Evolutionary conservation across 1,140 invertebrate genomes (phyloP).

Genomic region (Pseudomyrmex concolor): DNA sequence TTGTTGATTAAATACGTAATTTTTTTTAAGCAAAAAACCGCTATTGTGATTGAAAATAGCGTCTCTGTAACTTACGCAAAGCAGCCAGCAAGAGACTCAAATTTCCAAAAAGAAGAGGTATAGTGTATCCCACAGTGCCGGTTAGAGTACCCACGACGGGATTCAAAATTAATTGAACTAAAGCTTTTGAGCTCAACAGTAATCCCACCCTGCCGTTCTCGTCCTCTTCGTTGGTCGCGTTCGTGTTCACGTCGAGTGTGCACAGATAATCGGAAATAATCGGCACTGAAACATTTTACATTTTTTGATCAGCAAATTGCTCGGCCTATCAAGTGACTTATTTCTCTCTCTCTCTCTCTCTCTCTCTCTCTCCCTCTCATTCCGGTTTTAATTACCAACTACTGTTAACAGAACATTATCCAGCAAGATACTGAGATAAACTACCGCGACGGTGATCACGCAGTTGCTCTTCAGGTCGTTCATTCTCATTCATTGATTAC

Average conservation of each 20-base stretch:
- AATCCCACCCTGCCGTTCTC: constrained; percentile 93
- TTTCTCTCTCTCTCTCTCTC: neutral
- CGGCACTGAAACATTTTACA: constrained; percentile 88
- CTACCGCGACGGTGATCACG: constrained; percentile 85
- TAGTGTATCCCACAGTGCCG: constrained; percentile 89
- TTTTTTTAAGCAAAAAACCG: neutral
- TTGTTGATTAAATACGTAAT: neutral
- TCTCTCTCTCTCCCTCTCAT: neutral
- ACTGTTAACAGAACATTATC: constrained; percentile 92
- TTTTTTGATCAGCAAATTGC: constrained; percentile 17
- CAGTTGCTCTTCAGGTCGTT: constrained; percentile 76
- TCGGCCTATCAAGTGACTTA: neutral
- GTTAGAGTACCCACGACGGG: constrained; percentile 92
- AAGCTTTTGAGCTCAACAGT: constrained; percentile 93
- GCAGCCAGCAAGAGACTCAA: constrained; percentile 92
- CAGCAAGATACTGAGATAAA: constrained; percentile 89
- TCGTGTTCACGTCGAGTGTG: constrained; percentile 85
- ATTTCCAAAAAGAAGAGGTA: constrained; percentile 93
- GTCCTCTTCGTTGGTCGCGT: constrained; percentile 80
- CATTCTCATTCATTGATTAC: constrained; percentile 55
- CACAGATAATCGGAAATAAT: constrained; percentile 94
- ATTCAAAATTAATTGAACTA: constrained; percentile 94
- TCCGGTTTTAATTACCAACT: constrained; percentile 88
- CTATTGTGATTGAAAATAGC: neutral
- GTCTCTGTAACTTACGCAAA: constrained; percentile 87